A percentile compares a stretch with the other conserved stretches of the same genome.
Evolutionary conservation across 2,797 vertebrate species (phyloP).

Genomic region (Apodemus agrarius): DNA sequence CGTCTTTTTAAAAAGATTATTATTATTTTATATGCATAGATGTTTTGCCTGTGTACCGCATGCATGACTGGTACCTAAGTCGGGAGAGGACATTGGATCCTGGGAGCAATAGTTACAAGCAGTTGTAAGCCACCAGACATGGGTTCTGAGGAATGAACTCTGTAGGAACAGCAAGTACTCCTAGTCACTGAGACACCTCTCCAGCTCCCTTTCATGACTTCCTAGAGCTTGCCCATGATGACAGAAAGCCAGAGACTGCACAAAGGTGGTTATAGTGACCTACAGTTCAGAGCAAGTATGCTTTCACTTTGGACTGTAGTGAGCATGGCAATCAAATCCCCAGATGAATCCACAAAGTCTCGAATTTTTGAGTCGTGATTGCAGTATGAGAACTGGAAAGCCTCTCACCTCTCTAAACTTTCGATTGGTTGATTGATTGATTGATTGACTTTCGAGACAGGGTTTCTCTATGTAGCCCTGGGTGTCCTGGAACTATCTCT

Average conservation of each 20-base stretch:
- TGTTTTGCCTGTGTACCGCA: not conserved
- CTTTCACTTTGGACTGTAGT: not conserved
- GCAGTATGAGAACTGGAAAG: not conserved
- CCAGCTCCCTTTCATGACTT: not conserved
- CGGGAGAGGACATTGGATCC: not conserved
- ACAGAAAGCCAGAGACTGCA: not conserved
- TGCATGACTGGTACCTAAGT: not conserved
- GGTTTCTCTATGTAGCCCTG: not conserved
- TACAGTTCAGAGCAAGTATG: not conserved
- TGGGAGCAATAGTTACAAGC: not conserved
- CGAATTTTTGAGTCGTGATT: not conserved
- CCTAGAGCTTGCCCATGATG: not conserved
- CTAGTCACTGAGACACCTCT: not conserved
- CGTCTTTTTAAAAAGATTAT: not conserved
- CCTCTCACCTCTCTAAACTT: not conserved
- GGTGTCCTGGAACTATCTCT: not conserved
- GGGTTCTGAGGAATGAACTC: not conserved
- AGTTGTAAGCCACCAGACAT: not conserved
- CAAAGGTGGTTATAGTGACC: not conserved
- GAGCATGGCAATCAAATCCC: not conserved
- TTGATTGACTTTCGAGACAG: not conserved
- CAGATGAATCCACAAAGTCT: not conserved
- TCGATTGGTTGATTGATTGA: not conserved
- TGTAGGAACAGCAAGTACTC: not conserved
- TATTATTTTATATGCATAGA: not conserved